Base-by-base conservation (phyloP, 1,140 invertebrate genomes). In the Diorhabda sublineata region DNA sequence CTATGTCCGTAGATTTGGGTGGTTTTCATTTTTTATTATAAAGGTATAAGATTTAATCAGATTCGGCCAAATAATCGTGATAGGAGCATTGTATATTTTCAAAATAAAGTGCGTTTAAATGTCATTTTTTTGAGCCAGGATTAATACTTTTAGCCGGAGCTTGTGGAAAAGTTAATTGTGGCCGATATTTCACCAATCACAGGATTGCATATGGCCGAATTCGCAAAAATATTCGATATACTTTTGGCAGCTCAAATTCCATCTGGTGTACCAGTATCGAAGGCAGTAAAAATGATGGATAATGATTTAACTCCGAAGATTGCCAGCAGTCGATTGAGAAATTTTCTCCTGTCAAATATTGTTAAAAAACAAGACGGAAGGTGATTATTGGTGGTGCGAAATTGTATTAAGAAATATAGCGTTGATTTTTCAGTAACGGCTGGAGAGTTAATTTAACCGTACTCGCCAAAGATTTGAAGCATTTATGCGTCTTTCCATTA, bases 151-250 rank as follows among this genome's bases (percentile, higher is more conserved):
- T 80, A 92, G 90, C 91, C 93, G 57, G 83, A 91, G 60, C 70
- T 91, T 11, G 85, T 96, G 3, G 88, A 93, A 9, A 91, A 89
- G 72, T 79, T 95, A 43, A 83, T 95, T 59, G 87, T 95, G 4
- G 89, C 92, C 56, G 95, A 97, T 77, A 90, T 95, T 72, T 91
- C 91, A 7, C 94, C 94, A 2, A 77, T 90, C n/a, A 8, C 47
- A 8, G 47, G 47, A 4, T 8, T 52, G 47, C 47, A 52, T 6
- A 52, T 52, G 4, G 47, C 2, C 4, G 4, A 52, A 6, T 52
- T 52, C n/a, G 6, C n/a, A 52, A 6, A 2, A 3, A 4, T 52
- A 8, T 8, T 52, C n/a, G 47, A 52, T 4, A 52, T n/a, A n/a
- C 47, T 52, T 52, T 8, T 52, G 47, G n/a, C 6, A 3, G 4